phyloP scores from a whole-genome alignment of 2,888 invertebrate species.

The Conus canariensis region DNA sequence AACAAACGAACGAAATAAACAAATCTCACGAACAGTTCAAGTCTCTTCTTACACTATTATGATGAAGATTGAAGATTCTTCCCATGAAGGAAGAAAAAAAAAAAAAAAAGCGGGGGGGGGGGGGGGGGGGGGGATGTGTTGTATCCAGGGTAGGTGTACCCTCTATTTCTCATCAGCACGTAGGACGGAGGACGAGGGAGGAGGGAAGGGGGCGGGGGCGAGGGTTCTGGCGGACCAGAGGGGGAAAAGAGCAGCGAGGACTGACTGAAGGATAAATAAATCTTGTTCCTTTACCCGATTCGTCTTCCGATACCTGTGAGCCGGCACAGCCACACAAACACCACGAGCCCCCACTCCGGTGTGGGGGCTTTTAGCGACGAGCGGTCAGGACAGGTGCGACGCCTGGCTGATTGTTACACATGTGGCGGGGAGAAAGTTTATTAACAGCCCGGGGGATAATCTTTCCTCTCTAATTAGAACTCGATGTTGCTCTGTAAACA shows the following conservation, averaged over 20 bases:
- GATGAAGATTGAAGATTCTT: too few relatives aligned
- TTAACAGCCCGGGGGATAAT: conserved; percentile 40
- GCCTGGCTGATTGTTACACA: conserved; percentile 37
- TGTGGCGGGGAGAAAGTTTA: conserved; percentile 40
- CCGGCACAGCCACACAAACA: neutral
- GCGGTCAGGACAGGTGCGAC: conserved; percentile 24
- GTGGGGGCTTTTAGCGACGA: neutral
- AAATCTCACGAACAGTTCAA: too few relatives aligned
- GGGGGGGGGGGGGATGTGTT: too few relatives aligned
- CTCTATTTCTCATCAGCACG: too few relatives aligned
- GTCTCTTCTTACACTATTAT: too few relatives aligned
- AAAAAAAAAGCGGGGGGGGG: too few relatives aligned
- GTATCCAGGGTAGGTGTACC: too few relatives aligned
- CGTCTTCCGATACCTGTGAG: neutral
- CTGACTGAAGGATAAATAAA: neutral
- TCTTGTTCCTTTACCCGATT: neutral
- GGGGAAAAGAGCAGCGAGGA: neutral
- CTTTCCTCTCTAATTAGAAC: conserved; percentile 43
- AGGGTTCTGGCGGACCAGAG: neutral
- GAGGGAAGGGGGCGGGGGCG: too few relatives aligned
- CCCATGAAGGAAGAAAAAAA: too few relatives aligned
- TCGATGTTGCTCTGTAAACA: conserved; percentile 37
- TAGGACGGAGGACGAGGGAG: too few relatives aligned
- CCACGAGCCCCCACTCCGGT: too few relatives aligned
- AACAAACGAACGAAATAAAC: too few relatives aligned